Base-by-base conservation (phyloP, 2,797 vertebrate species). In the Sebastes flavidus region DNA sequence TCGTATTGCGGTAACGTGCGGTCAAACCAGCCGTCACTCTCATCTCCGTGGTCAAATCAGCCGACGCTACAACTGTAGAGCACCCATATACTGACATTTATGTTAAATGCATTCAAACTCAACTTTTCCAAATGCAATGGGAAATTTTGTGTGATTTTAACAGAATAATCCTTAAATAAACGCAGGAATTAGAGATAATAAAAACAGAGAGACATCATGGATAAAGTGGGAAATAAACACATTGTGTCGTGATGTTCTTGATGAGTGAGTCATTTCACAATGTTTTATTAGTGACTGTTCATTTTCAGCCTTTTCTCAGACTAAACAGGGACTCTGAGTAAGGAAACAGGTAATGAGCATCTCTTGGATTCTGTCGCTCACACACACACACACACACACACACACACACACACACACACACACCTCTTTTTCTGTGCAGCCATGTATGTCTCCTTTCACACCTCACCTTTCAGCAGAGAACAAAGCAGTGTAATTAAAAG, bases 401-500 rank as follows among this genome's bases (percentile, higher is more conserved):
- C 24, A 30, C 42, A n/a, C 61, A 60, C 25, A 55, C 32, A 32
- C 27, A 32, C 30, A 32, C 36, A 54, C n/a, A 62, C 58, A 55
- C 24, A 30, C 42, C 10, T 38, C 13, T 22, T 30, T 69, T 16
- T 30, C 25, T 54, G 30, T 20, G n/a, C 34, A 27, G 18, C 72
- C 30, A 59, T 20, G 20, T n/a, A 32, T 24, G 72, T 38, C 52
- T 77, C 63, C 24, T 69, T 67, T 75, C 75, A 69, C 77, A 61
- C 61, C 63, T 79, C 76, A 72, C 58, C 77, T 79, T 65, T 73
- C 27, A 77, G 38, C 13, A 8, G 24, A 73, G 73, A 77, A 77
- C 70, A 83, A 66, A 65, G 73, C 60, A 8, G 10, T 24, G 69
- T 80, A 75, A 83, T 74, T 77, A 80, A 80, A 83, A 77, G 77